phyloP scores from a whole-genome alignment of 2,113 vertebrate genomes.

The human region GRCh38 chr7:142244501-142245000 shows the following conservation, averaged over 20 bases:
- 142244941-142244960: not conserved
- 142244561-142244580: not conserved
- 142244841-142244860: not conserved
- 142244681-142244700: not conserved
- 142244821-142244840: not conserved
- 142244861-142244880: not conserved
- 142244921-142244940: too few species aligned
- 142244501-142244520: not conserved
- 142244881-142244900: not conserved
- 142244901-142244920: not conserved
- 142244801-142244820: too few species aligned
- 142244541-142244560: not conserved
- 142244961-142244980: conserved; percentile 88
- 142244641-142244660: not conserved
- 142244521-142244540: not conserved
- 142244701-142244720: not conserved
- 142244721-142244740: not conserved
- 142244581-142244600: not conserved
- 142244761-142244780: not conserved
- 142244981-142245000: conserved; percentile 78
- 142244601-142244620: rapidly evolving
- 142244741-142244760: not conserved
- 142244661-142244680: not conserved
- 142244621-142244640: not conserved
- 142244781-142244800: not conserved